Evolutionary conservation across 2,797 vertebrate species (phyloP).

Genomic region (Hipposideros larvatus): DNA sequence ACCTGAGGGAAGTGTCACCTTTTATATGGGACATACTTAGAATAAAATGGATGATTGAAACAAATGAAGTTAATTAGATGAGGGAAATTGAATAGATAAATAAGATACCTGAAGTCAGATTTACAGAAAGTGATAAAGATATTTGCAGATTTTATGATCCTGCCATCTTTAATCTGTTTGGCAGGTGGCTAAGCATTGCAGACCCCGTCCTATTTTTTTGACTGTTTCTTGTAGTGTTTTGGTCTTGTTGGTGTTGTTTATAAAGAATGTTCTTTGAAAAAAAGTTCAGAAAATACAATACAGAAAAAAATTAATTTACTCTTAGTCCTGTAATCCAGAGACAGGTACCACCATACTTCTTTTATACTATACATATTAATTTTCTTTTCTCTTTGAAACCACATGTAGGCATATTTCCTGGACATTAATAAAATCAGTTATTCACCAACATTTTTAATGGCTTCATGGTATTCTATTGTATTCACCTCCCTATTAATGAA

Average conservation of each 20-base stretch:
- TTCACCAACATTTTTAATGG: neutral
- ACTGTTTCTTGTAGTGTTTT: neutral
- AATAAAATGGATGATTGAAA: slow-evolving; percentile 23
- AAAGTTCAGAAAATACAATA: neutral
- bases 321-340: neutral
- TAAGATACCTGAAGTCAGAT: slow-evolving; percentile 13
- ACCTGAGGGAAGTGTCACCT: neutral
- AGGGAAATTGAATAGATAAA: slow-evolving; percentile 45
- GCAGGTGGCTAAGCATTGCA: slow-evolving; percentile 11
- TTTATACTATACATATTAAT: neutral
- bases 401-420: neutral
- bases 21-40: slow-evolving; percentile 1
- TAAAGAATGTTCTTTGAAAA: slow-evolving; percentile 16
- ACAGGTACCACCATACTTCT: neutral
- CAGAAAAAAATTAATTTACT: neutral
- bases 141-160: neutral
- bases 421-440: neutral
- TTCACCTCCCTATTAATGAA: neutral
- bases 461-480: neutral
- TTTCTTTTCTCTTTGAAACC: neutral
- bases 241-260: neutral
- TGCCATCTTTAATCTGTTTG: neutral
- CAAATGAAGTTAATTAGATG: slow-evolving; percentile 46
- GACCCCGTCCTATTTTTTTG: neutral
- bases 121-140: neutral